Conservation (phyloP, 2,113 vertebrate genomes). For the Ploceus nigricollis region DNA sequence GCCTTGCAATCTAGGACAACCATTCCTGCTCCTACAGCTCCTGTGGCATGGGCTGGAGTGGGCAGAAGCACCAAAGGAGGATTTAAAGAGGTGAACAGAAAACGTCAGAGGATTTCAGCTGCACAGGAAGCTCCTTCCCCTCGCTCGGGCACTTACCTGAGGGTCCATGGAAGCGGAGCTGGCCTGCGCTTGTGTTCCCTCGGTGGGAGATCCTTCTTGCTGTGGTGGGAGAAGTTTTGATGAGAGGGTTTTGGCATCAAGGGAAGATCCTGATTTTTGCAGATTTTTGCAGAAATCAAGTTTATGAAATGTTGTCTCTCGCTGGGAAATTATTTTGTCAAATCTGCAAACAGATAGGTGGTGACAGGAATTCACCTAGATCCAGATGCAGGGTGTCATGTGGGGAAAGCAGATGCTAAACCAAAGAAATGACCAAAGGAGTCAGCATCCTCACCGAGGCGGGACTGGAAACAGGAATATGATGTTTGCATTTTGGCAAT, state of each 20-base stretch:
- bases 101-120: not conserved
- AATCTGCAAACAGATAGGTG: not conserved
- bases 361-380: not conserved
- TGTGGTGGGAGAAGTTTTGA: not conserved
- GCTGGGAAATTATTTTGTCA: not conserved
- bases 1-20: too few species aligned
- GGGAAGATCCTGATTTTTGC: not conserved
- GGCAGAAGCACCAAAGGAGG: not conserved
- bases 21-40: rapidly evolving
- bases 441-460: rapidly evolving
- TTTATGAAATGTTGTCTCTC: not conserved
- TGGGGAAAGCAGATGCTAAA: not conserved
- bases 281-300: not conserved
- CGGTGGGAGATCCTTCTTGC: not conserved
- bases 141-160: not conserved
- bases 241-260: not conserved
- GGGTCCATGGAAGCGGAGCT: not conserved
- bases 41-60: not conserved
- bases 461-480: not conserved
- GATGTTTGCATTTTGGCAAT: not conserved
- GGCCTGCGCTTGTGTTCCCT: not conserved
- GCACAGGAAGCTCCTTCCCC: not conserved
- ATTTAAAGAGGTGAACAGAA: not conserved
- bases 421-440: not conserved
- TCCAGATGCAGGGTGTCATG: not conserved